Base-by-base conservation (phyloP, 2,113 vertebrate species). In the Gopherus flavomarginatus region DNA sequence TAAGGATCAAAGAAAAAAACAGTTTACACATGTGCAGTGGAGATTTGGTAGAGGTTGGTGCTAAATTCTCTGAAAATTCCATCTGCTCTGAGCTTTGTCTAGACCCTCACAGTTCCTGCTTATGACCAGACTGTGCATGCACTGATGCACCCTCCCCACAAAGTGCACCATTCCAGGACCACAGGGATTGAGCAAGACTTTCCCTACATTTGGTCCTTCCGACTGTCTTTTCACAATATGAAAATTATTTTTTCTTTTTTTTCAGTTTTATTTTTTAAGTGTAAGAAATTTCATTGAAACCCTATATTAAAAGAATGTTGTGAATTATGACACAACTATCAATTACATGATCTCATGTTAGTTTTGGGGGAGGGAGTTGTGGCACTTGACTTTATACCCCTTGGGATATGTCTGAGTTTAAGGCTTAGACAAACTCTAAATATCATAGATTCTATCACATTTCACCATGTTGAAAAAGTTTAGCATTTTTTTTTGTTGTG, bases 31-130 rank as follows among this genome's bases (percentile, higher is more conserved):
- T 44, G 35, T 6, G 5, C 11, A 2, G 27, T n/a, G 56, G 22
- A 13, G 4, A 1, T 86, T 86, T 5, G 24, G 81, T 59, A 94
- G 69, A 44, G 72, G 75, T 88, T 75, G 62, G 5, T 57, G 42
- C 59, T 24, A 42, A 80, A 29, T 1, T 35, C 2, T 75, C 0
- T 82, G 80, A 1, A 82, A 11, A 79, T 56, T 52, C 31, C 24
- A 16, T 3, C 1, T 1, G 2, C 29, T 85, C 26, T 38, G 26
- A 56, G 27, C 1, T 0, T 49, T 16, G 29, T 53, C 29, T 3
- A 86, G 88, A 47, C 8, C 35, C 5, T 49, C 86, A 44, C 6
- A 50, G 11, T 49, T 75, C 9, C 62, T 75, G 21, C 24, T 78
- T 77, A 44, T 2, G 65, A 19, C n/a, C 57, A 56, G 24, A 53